Base-by-base conservation (phyloP, 2,113 vertebrate species). In the Etia nguti region DNA sequence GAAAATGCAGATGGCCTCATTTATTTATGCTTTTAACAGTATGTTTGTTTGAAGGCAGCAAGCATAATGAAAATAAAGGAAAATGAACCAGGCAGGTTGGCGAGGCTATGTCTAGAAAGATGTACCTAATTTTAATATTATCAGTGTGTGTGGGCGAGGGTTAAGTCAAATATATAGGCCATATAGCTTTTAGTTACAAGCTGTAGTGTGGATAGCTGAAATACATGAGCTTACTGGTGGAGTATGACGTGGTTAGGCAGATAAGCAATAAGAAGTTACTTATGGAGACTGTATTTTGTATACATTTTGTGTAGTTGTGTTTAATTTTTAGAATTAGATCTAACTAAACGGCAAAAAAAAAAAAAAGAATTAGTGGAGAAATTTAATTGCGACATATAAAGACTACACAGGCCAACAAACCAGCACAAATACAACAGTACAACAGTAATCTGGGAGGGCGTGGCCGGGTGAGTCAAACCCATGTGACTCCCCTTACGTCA, bases 401-500 rank as follows among this genome's bases (percentile, higher is more conserved):
- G 38, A 46, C 13, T 8, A 73, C 8, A 15, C 5, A 46, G 13
- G 13, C 8, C 22, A 24, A 4, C 26, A 46, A 73, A 10, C 0
- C 46, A 73, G 38, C 41, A 34, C 2, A 73, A 2, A 50, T 11
- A 46, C 1, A 73, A 6, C 0, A 2, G 26, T 10, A 36, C 22
- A 15, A 41, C 1, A 59, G 18, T 12, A 12, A 46, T 5, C 20
- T 10, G 6, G 16, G 38, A 9, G 81, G 92, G 93, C 80, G 92
- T 10, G 83, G 34, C n/a, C 18, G 8, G 6, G 9, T 10, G 59
- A 70, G 34, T 12, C 2, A 10, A 11, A 7, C 10, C 54, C 89
- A 94, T 12, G 57, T 95, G 94, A 84, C 73, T 6, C 4, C 2
- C 3, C 3, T 92, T 86, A 95, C 94, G 94, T 95, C 93, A 93